Evolutionary conservation across 2,888 invertebrate genomes (phyloP).

Genomic region (Lamellibrachia columna): DNA sequence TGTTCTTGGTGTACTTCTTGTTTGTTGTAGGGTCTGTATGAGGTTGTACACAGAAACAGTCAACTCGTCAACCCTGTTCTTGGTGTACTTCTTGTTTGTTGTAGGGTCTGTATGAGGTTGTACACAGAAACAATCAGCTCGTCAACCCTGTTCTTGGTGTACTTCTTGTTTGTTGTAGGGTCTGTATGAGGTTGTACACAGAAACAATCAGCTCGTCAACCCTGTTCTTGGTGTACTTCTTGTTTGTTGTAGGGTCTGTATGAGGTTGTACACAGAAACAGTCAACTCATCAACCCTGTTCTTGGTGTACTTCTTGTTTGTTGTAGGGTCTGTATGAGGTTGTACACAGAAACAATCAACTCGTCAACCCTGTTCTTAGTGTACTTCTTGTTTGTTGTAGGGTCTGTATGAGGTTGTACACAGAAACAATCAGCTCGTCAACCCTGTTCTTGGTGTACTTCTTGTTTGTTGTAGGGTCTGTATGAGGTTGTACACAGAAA

Average conservation of each 20-base stretch:
- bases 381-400: slow-evolving; percentile 27
- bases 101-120: slow-evolving; percentile 70
- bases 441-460: slow-evolving; percentile 26
- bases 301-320: slow-evolving; percentile 28
- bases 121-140: slow-evolving; percentile 61
- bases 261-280: slow-evolving; percentile 69
- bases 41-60: slow-evolving; percentile 68
- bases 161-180: slow-evolving; percentile 29
- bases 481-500: slow-evolving; percentile 71
- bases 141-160: slow-evolving; percentile 24
- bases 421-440: slow-evolving; percentile 49
- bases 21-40: slow-evolving; percentile 66
- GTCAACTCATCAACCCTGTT: not conserved
- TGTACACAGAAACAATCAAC: slow-evolving; percentile 63
- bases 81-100: slow-evolving; percentile 24
- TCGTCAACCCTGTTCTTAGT: slow-evolving; percentile 1
- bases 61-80: slow-evolving; percentile 13
- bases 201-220: slow-evolving; percentile 42
- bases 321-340: slow-evolving; percentile 69
- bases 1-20: slow-evolving; percentile 25
- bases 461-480: slow-evolving; percentile 57
- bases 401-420: slow-evolving; percentile 71
- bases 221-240: slow-evolving; percentile 21
- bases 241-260: slow-evolving; percentile 64
- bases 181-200: slow-evolving; percentile 72